Base-by-base conservation (phyloP, 2,797 vertebrate species). In the Hoplostethus atlanticus region DNA sequence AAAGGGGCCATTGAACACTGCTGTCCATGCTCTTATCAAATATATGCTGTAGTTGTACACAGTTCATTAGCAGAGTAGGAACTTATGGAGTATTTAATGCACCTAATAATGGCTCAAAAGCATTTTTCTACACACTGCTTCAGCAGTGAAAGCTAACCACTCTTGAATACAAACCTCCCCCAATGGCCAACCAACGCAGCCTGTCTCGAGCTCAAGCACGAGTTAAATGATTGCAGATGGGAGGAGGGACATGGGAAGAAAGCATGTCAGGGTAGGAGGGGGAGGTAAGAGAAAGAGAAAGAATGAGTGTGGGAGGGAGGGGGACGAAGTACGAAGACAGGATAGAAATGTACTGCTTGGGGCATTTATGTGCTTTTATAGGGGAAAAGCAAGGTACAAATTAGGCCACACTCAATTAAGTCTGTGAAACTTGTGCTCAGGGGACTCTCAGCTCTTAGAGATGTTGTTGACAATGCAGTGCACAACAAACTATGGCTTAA, bases 321-420 rank as follows among this genome's bases (percentile, higher is more conserved):
- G 78, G 82, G 81, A 60, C 76, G 76, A 71, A 76, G 83, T 75
- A 90, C 73, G 87, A 89, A 90, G 88, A 89, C 76, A 71, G 87
- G 82, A 86, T 74, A 82, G 71, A 90, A 87, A 85, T 78, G 36
- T 87, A 91, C 73, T 63, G 90, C 93, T 91, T 46, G 73, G 77
- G 93, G 93, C 92, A 80, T 89, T 89, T 83, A 70, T 80, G 93
- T 84, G 89, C 91, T 94, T 93, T 93, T 93, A 91, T 71, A 71
- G 71, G 80, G 21, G 81, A 88, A 91, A 90, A 86, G 83, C 78
- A 87, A 88, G 83, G 88, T 90, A 91, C 85, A 88, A 93, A 94
- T 93, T 93, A 89, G 91, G 92, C 86, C 90, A 92, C 84, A 87
- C 87, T 93, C 92, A 91, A 91, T 93, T 93, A 90, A 89, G 89